Evolutionary conservation across 2,888 invertebrate genomes (phyloP).

Genomic region (Dicranocentrus wangi): DNA sequence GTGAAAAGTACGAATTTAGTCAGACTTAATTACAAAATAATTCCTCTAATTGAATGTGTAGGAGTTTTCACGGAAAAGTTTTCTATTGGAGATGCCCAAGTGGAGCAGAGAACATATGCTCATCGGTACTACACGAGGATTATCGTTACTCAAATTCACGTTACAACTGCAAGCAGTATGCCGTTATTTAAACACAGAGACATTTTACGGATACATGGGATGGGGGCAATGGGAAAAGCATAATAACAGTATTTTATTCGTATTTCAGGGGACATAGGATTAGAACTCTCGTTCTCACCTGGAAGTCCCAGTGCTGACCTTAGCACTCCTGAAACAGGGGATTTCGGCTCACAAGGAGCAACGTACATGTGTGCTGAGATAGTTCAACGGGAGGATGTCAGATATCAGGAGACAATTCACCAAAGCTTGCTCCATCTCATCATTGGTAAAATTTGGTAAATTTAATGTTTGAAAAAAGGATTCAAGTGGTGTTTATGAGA

Average conservation of each 20-base stretch:
- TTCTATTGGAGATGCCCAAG: slow-evolving; percentile 39
- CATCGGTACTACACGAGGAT: slow-evolving; percentile 69
- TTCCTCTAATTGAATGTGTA: no score
- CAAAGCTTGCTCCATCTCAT: slow-evolving; percentile 63
- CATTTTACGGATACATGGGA: no score
- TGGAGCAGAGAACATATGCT: slow-evolving; percentile 70
- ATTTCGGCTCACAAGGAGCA: slow-evolving; percentile 38
- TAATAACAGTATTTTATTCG: no score
- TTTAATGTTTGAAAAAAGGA: no score
- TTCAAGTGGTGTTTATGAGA: no score
- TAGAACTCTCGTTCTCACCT: slow-evolving; percentile 15
- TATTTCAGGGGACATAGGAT: no score
- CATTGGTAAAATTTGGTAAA: slow-evolving; percentile 44
- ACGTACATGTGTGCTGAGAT: slow-evolving; percentile 65
- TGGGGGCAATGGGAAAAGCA: no score
- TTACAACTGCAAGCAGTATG: slow-evolving; percentile 43
- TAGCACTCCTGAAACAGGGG: slow-evolving; percentile 38
- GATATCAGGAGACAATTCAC: slow-evolving; percentile 62
- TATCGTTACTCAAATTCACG: slow-evolving; percentile 69
- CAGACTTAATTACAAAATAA: no score
- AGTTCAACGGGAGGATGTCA: slow-evolving; percentile 66
- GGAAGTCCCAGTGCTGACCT: slow-evolving; percentile 66
- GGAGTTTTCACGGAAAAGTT: no score
- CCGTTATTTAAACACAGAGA: no score
- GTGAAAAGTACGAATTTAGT: no score